Conservation (phyloP, 2,888 invertebrate genomes). For the Mythimna lalbum region DNA sequence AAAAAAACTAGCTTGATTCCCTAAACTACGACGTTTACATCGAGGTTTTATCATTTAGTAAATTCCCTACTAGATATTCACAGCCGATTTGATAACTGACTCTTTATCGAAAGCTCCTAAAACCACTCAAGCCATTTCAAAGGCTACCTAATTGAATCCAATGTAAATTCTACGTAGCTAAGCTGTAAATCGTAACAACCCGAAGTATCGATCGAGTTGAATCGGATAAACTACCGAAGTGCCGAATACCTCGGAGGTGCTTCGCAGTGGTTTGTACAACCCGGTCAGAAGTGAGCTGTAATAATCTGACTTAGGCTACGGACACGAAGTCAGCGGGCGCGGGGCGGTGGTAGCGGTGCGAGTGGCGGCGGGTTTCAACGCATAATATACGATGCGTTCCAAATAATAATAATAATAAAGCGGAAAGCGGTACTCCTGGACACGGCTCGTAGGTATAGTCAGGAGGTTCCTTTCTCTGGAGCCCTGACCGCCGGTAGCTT, state of each 20-base stretch:
- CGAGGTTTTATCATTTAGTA: background rate
- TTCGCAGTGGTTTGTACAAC: slow-evolving; percentile 17
- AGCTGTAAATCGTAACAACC: slow-evolving; percentile 23
- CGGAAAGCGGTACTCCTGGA: too few relatives aligned
- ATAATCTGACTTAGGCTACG: slow-evolving; percentile 27
- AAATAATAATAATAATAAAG: too few relatives aligned
- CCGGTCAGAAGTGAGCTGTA: slow-evolving; percentile 3
- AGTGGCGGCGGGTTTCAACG: too few relatives aligned
- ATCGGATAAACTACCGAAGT: slow-evolving; percentile 39
- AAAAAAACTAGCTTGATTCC: too few relatives aligned
- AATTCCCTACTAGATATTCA: slow-evolving; percentile 7
- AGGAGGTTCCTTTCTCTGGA: too few relatives aligned
- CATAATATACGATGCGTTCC: too few relatives aligned
- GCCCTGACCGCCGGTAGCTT: too few relatives aligned
- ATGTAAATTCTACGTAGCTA: slow-evolving; percentile 17
- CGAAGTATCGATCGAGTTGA: slow-evolving; percentile 33
- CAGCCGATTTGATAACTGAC: background rate
- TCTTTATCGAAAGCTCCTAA: slow-evolving; percentile 19
- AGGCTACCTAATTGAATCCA: slow-evolving; percentile 19
- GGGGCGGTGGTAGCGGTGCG: too few relatives aligned
- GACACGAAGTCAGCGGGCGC: too few relatives aligned
- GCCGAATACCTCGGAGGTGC: slow-evolving; percentile 23
- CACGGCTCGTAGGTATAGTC: too few relatives aligned
- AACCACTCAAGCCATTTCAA: slow-evolving; percentile 31
- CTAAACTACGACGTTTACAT: background rate